Evolutionary conservation across 2,797 vertebrate species (phyloP).

Genomic region (Halcyon smyrnensis): DNA sequence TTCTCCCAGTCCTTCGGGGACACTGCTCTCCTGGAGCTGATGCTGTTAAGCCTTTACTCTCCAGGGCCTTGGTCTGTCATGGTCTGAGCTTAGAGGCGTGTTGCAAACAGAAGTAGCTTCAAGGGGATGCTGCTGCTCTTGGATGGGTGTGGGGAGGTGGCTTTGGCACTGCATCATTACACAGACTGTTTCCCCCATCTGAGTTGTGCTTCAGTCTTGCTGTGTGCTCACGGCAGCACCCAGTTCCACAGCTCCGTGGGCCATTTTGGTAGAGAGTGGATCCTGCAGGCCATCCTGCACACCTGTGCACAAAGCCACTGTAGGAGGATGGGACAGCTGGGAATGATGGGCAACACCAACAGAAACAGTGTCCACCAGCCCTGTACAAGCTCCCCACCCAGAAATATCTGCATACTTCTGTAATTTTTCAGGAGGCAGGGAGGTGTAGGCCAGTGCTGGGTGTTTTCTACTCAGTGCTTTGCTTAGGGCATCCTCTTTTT

Average conservation of each 20-base stretch:
- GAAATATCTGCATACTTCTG: accelerated
- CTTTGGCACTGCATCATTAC: background rate
- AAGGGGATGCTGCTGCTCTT: background rate
- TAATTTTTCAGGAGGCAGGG: background rate
- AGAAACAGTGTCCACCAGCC: background rate
- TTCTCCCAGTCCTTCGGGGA: too few species aligned
- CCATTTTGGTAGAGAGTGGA: background rate
- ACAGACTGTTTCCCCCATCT: accelerated
- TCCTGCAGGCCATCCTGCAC: accelerated
- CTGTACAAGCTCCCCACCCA: accelerated
- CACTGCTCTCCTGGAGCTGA: accelerated
- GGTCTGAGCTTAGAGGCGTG: accelerated
- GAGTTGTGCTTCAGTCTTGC: background rate
- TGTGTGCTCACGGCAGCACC: accelerated
- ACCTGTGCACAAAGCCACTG: accelerated
- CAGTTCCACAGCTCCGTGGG: background rate
- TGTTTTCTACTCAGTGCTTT: background rate
- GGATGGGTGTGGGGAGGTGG: background rate
- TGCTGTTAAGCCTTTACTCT: background rate
- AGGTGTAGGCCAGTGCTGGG: accelerated
- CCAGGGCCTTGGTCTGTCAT: accelerated
- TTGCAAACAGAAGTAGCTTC: background rate
- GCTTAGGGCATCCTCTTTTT: background rate
- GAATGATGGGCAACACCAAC: background rate
- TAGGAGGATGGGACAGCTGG: background rate